phyloP scores from a whole-genome alignment of 2,888 invertebrate genomes.

The Ptychoptera contaminata region DNA sequence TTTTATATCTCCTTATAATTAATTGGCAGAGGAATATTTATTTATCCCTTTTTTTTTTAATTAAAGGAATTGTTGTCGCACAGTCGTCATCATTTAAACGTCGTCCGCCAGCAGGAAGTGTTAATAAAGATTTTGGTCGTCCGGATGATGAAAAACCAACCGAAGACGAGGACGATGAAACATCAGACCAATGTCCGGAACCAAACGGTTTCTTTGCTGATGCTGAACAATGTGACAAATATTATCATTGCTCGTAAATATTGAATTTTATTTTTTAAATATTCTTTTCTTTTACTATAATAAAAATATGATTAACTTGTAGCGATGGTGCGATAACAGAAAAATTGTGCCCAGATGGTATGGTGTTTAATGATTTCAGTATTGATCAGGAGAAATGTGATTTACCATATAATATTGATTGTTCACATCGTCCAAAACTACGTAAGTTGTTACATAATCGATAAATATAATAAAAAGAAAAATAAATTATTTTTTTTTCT shows the following conservation, averaged over 20 bases:
- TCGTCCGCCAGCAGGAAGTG: no score
- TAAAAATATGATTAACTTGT: constrained; percentile 13
- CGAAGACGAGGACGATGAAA: constrained; percentile 33
- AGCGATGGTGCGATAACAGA: constrained; percentile 56
- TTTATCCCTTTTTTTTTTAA: no score
- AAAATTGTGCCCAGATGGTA: constrained; percentile 73
- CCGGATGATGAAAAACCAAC: background rate
- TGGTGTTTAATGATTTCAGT: constrained; percentile 79
- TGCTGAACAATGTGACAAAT: constrained; percentile 76
- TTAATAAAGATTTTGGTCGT: no score
- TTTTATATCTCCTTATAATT: no score
- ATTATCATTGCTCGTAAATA: constrained; percentile 56
- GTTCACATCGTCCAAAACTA: constrained; percentile 55
- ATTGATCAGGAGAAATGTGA: constrained; percentile 73
- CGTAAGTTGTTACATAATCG: constrained; percentile 43
- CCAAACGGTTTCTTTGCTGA: constrained; percentile 72
- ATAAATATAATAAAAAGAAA: constrained; percentile 1
- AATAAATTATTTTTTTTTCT: constrained; percentile 4
- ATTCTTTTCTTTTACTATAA: background rate
- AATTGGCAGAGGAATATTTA: no score
- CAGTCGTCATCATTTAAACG: no score
- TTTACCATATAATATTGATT: constrained; percentile 73
- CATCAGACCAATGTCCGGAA: constrained; percentile 60
- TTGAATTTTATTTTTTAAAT: background rate
- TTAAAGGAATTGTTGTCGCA: no score